Percentiles rank a stretch among this genome's conserved stretches.
These are phyloP conservation scores for Turnix velox DNA, from an alignment of 2,113 vertebrate genomes.

Conservation along the genomic window DNA sequence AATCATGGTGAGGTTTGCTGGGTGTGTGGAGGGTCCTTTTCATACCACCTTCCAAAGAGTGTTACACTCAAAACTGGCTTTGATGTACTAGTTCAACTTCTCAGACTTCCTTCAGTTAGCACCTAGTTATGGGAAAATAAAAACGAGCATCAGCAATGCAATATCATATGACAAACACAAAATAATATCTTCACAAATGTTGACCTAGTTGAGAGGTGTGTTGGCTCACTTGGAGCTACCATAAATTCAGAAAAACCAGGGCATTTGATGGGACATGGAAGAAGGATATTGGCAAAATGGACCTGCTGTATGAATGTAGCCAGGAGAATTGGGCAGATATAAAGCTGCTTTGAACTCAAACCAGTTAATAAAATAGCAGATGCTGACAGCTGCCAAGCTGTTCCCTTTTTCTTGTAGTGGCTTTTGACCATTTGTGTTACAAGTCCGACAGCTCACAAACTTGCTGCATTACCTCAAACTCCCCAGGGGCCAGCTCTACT, in stretches of 20 bases:
- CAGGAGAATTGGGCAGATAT: not conserved
- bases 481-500: constrained; percentile 49
- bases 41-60: constrained; percentile 68
- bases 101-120: constrained; percentile 52
- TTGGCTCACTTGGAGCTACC: not conserved
- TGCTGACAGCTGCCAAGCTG: not conserved
- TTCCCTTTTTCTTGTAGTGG: not conserved
- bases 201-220: not conserved
- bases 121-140: constrained; percentile 38
- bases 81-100: constrained; percentile 14
- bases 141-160: not conserved
- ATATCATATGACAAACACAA: not conserved
- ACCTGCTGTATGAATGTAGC: not conserved
- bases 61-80: constrained; percentile 65
- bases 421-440: not conserved
- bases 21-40: constrained; percentile 16
- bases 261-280: not conserved
- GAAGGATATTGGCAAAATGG: not conserved
- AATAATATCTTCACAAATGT: not conserved
- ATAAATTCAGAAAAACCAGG: not conserved
- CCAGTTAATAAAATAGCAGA: not conserved
- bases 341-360: not conserved
- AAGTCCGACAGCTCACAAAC: not conserved
- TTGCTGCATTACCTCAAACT: constrained; percentile 53
- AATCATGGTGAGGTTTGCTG: not conserved